Conservation (phyloP, 2,888 invertebrate species). For the Drosophila fulvimacula region DNA sequence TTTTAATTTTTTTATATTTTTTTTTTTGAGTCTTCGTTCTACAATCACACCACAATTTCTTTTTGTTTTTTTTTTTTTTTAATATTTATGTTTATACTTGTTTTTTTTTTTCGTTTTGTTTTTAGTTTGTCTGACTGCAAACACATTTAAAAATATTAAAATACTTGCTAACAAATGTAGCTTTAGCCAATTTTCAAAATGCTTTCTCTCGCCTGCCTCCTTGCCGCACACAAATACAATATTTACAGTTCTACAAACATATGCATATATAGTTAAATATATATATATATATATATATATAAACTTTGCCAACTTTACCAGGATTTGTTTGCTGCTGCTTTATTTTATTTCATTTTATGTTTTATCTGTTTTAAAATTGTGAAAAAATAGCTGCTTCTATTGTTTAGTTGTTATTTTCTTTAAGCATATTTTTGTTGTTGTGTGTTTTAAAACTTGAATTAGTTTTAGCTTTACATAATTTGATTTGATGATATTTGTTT, state of each 20-base stretch:
- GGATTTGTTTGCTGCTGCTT: conserved; percentile 18
- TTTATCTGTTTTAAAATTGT: conserved; percentile 67
- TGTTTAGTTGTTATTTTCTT: conserved; percentile 52
- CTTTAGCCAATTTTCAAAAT: conserved; percentile 57
- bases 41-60: conserved; percentile 57
- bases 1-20: conserved; percentile 39
- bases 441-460: conserved; percentile 63
- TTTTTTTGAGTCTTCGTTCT: conserved; percentile 57
- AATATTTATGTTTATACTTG: conserved; percentile 17
- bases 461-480: conserved; percentile 66
- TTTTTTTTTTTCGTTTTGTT: conserved; percentile 11
- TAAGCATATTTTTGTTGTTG: conserved; percentile 35
- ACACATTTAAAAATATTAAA: conserved; percentile 66
- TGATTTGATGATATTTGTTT: conserved; percentile 68
- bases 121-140: conserved; percentile 31
- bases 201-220: conserved; percentile 2
- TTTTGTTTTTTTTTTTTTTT: conserved; percentile 10
- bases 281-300: conserved; percentile 39
- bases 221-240: conserved; percentile 61
- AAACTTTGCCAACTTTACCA: conserved; percentile 35
- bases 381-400: conserved; percentile 79
- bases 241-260: conserved; percentile 63
- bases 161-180: conserved; percentile 50
- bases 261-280: conserved; percentile 38
- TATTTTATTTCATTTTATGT: conserved; percentile 25